Percentiles rank a stretch among this genome's conserved stretches.
phyloP scores from a whole-genome alignment of 2,888 invertebrate genomes.

The Aquatica leii region DNA sequence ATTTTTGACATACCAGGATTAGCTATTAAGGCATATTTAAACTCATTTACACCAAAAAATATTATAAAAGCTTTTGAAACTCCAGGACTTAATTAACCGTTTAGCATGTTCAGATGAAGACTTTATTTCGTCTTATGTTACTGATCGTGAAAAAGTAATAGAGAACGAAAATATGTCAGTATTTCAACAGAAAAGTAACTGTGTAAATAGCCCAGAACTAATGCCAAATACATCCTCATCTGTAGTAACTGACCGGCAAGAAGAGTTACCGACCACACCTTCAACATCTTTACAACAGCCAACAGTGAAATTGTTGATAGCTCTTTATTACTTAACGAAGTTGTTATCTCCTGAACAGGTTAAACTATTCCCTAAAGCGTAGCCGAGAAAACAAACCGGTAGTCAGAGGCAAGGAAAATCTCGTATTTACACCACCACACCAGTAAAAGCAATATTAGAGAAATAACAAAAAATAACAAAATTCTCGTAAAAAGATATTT shows the following conservation, averaged over 20 bases:
- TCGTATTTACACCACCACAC: not conserved
- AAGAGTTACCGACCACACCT: not conserved
- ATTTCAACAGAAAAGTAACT: constrained; percentile 10
- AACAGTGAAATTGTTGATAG: not conserved
- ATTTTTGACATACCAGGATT: constrained; percentile 15
- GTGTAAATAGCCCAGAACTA: constrained; percentile 6
- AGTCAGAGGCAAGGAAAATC: no score
- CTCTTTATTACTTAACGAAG: no score
- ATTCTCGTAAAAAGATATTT: no score
- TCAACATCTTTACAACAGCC: not conserved
- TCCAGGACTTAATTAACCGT: constrained; percentile 3
- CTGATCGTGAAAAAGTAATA: not conserved
- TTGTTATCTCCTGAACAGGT: no score
- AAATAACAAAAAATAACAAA: not conserved
- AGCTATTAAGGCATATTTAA: constrained; percentile 11
- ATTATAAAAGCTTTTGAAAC: constrained; percentile 15
- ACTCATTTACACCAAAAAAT: constrained; percentile 16
- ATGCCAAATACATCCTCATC: no score
- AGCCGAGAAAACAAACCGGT: not conserved
- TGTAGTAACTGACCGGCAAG: not conserved
- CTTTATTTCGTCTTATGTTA: not conserved
- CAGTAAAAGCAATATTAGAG: not conserved
- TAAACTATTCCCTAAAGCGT: not conserved
- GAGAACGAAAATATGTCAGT: constrained; percentile 4
- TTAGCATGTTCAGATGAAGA: no score